Conservation (phyloP, 2,797 vertebrate genomes). For the Lepidocolaptes lacrymiger region DNA sequence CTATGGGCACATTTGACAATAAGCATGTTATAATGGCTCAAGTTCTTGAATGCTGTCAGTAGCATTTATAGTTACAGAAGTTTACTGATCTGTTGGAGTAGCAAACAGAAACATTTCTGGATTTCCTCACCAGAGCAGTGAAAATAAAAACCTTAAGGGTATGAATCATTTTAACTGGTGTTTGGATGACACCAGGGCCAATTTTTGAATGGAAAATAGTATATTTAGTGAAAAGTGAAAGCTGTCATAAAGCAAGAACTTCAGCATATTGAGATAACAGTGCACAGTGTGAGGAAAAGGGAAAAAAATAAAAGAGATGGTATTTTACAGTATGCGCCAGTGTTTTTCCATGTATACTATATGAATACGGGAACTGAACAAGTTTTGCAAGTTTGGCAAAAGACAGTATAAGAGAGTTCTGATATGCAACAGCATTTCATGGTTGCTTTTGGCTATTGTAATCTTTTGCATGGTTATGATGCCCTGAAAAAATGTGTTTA, state of each 20-base stretch:
- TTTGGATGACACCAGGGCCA: not conserved
- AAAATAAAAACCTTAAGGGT: not conserved
- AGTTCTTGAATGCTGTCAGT: not conserved
- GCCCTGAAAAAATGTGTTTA: not conserved
- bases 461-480: not conserved
- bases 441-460: not conserved
- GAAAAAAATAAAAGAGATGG: fast-evolving
- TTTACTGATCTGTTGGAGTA: not conserved
- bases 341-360: not conserved
- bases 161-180: not conserved
- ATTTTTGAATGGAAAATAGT: not conserved
- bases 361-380: not conserved
- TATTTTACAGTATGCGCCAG: not conserved
- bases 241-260: not conserved
- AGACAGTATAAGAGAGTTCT: not conserved
- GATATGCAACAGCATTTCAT: not conserved
- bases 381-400: not conserved
- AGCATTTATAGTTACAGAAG: not conserved
- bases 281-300: fast-evolving
- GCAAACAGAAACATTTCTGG: not conserved
- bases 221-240: not conserved
- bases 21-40: not conserved
- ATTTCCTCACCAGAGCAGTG: not conserved
- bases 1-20: not conserved
- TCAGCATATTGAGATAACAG: not conserved